Percentiles rank a stretch among this genome's conserved stretches.
These are phyloP conservation scores for Drosophila greeni DNA, from an alignment of 2,888 invertebrate species.

Conservation along the genomic window DNA sequence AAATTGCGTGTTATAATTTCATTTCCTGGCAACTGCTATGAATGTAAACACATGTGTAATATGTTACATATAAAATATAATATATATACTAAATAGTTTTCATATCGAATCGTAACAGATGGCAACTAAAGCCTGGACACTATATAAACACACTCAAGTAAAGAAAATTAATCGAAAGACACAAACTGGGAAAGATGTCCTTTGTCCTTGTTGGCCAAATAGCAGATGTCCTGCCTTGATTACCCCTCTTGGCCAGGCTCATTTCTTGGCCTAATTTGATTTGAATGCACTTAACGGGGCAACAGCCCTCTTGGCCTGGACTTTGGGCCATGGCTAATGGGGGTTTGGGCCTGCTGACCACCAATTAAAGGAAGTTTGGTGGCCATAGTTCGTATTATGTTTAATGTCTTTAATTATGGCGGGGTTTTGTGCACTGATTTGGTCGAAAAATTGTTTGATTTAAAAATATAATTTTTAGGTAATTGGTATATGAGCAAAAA, in stretches of 20 bases:
- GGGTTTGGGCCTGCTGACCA: neutral
- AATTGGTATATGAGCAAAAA: no score
- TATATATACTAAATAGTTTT: conserved; percentile 1
- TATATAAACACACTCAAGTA: conserved; percentile 7
- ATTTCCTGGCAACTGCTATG: conserved; percentile 38
- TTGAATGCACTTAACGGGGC: conserved; percentile 49
- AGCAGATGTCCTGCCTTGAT: conserved; percentile 8
- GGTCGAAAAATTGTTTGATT: neutral
- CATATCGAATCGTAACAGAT: conserved; percentile 40
- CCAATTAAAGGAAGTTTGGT: conserved; percentile 1
- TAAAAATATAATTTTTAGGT: no score
- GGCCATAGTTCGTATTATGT: neutral
- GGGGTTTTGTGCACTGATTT: neutral
- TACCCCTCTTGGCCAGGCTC: neutral
- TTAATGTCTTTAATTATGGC: neutral
- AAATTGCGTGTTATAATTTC: conserved; percentile 63
- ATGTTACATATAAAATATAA: no score
- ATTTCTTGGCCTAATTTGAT: conserved; percentile 48
- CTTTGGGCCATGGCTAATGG: conserved; percentile 15
- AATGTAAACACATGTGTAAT: conserved; percentile 5
- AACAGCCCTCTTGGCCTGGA: conserved; percentile 5
- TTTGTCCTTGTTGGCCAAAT: conserved; percentile 31
- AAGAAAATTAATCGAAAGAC: neutral
- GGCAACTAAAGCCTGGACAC: conserved; percentile 45
- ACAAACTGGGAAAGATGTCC: neutral